Conservation (phyloP, 2,797 vertebrate species). For the Hypotaenidia philippensis region DNA sequence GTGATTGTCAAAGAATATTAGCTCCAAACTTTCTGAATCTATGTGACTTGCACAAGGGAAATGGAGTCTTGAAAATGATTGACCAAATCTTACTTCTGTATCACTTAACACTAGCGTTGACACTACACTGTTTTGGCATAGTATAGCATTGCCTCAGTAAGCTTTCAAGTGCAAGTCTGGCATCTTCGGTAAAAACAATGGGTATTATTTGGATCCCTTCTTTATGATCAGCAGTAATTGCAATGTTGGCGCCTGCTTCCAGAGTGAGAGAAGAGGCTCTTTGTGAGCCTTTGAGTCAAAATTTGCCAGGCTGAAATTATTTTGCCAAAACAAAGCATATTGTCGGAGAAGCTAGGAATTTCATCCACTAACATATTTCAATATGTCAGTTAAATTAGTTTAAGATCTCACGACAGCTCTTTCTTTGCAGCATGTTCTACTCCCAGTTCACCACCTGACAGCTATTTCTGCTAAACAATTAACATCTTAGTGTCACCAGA, state of each 20-base stretch:
- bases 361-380: neutral
- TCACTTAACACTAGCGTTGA: neutral
- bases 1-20: neutral
- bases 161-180: neutral
- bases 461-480: neutral
- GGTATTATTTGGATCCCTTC: neutral
- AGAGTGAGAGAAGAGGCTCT: neutral
- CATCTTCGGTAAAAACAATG: neutral
- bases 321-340: neutral
- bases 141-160: neutral
- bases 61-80: neutral
- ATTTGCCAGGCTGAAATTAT: neutral
- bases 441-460: neutral
- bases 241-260: neutral
- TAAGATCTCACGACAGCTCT: neutral
- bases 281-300: neutral
- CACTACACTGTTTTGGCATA: neutral
- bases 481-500: rapidly evolving
- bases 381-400: neutral
- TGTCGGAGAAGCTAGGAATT: neutral
- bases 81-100: neutral
- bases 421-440: neutral
- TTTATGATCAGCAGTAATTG: neutral
- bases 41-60: neutral
- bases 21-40: neutral